These are phyloP conservation scores for Fratercula arctica DNA, from an alignment of 2,797 vertebrate genomes.

Conservation along the genomic window DNA sequence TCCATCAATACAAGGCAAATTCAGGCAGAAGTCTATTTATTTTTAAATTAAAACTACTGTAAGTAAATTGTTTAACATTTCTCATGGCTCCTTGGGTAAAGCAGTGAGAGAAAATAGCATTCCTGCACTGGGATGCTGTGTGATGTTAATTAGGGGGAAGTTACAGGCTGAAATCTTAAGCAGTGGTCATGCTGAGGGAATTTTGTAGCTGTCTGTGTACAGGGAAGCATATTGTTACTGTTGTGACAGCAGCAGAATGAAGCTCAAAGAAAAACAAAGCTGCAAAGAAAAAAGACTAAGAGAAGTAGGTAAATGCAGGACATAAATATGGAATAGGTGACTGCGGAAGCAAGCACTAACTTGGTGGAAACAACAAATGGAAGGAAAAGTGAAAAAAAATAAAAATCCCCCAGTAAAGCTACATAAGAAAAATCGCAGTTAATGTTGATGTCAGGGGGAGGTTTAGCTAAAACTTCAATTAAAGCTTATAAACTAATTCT, in stretches of 20 bases:
- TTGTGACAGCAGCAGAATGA: conserved; percentile 39
- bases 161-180: conserved; percentile 13
- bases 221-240: not conserved
- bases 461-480: not conserved
- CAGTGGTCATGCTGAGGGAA: not conserved
- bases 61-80: not conserved
- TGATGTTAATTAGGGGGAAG: conserved; percentile 26
- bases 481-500: not conserved
- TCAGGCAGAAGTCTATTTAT: not conserved
- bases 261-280: not conserved
- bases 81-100: not conserved
- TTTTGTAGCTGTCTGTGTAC: conserved; percentile 12
- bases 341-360: not conserved
- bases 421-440: not conserved
- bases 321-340: not conserved
- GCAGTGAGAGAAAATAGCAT: not conserved
- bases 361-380: not conserved
- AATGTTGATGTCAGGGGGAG: not conserved
- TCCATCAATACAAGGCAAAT: not conserved
- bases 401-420: not conserved
- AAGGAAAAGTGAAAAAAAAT: not conserved
- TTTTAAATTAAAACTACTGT: not conserved
- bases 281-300: not conserved
- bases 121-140: not conserved
- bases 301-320: not conserved